phyloP scores from a whole-genome alignment of 2,113 vertebrate species.

The Mormoops blainvillei region DNA sequence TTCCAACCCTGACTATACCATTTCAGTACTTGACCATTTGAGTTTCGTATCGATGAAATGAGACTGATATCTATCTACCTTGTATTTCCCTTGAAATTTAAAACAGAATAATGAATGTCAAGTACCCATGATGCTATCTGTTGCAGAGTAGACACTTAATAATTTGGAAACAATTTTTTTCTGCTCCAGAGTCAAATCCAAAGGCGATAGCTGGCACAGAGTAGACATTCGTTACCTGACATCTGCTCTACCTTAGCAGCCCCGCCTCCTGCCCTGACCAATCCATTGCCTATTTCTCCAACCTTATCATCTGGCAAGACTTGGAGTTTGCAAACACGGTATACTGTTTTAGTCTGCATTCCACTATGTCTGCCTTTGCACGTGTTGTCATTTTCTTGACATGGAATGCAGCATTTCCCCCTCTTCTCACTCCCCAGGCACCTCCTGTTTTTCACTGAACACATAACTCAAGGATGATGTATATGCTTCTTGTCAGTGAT shows the following conservation, averaged over 20 bases:
- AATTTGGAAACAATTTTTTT: slow-evolving; percentile 30
- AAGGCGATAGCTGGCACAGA: not conserved
- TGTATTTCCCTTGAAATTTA: not conserved
- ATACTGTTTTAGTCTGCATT: not conserved
- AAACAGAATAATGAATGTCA: slow-evolving; percentile 13
- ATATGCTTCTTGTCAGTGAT: not conserved
- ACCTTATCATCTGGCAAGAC: not conserved
- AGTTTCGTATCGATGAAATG: not conserved
- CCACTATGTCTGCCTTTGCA: not conserved
- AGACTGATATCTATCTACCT: not conserved
- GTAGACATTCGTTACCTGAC: not conserved
- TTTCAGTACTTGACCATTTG: not conserved
- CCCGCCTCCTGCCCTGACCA: not conserved
- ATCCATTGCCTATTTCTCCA: not conserved
- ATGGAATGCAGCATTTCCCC: not conserved
- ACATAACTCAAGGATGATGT: not conserved
- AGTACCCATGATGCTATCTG: not conserved
- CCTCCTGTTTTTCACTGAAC: not conserved
- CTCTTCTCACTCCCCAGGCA: not conserved
- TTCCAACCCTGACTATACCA: not conserved
- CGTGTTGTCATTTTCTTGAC: accelerated
- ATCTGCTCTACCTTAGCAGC: not conserved
- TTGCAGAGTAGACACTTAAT: not conserved
- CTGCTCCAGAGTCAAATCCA: not conserved
- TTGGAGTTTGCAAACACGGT: not conserved